Evolutionary conservation across 2,797 vertebrate species (phyloP).

Genomic region (Gastrophryne carolinensis): DNA sequence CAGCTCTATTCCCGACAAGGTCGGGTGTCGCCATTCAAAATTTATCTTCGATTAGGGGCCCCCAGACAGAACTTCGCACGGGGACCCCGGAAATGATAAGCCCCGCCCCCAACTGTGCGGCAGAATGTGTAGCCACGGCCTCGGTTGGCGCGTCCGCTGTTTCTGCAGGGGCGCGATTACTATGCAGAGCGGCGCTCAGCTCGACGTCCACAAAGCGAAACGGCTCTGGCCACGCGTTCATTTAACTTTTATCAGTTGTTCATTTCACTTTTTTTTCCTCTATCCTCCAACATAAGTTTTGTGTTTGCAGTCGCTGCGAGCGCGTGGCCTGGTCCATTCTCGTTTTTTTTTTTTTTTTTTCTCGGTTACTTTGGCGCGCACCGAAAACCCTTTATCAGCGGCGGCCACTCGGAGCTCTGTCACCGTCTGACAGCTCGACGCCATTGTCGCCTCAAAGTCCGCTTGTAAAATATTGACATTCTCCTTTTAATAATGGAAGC

Average conservation of each 20-base stretch:
- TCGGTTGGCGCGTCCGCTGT: no score
- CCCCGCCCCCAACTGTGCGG: no score
- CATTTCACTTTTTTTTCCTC: background rate
- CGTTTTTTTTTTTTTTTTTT: constrained; percentile 1
- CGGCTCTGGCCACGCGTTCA: background rate
- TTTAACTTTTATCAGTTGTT: constrained; percentile 6
- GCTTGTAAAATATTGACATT: constrained; percentile 16
- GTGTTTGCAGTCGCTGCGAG: background rate
- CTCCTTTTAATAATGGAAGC: constrained; percentile 12
- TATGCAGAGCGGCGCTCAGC: constrained; percentile 1
- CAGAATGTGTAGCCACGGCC: no score
- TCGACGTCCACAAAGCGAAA: background rate
- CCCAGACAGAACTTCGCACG: no score
- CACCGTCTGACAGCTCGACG: constrained; percentile 15
- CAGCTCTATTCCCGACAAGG: no score
- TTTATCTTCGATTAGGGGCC: no score
- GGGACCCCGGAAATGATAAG: no score
- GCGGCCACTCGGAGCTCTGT: constrained; percentile 25
- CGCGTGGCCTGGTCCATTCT: constrained; percentile 5
- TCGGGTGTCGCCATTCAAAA: no score
- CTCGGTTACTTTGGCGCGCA: background rate
- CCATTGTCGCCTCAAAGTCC: constrained; percentile 43
- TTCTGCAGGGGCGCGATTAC: constrained; percentile 6
- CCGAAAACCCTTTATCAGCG: constrained; percentile 48
- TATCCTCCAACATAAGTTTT: background rate